Evolutionary conservation across 2,113 vertebrate genomes (phyloP).

Genomic region (Ascaphus truei): DNA sequence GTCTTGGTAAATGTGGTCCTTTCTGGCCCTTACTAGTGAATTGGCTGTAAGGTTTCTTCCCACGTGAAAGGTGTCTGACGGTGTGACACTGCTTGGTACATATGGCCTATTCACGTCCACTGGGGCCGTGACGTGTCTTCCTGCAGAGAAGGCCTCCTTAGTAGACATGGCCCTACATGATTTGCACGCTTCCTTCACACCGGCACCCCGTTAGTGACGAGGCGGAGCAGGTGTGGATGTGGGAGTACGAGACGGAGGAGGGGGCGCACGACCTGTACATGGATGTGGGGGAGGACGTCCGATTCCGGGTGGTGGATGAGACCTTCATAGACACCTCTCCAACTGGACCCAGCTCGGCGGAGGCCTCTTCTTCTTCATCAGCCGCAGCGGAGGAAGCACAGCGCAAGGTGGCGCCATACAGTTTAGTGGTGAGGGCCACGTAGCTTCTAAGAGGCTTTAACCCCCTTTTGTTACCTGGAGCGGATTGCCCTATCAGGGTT

Average conservation of each 20-base stretch:
- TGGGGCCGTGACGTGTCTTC: too few relatives aligned
- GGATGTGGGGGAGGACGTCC: conserved; percentile 93
- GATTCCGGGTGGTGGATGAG: conserved; percentile 89
- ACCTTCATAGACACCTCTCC: conserved; percentile 91
- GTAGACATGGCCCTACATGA: too few relatives aligned
- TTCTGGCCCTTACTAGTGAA: too few relatives aligned
- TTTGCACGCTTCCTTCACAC: conserved; percentile 59
- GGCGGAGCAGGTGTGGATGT: conserved; percentile 94
- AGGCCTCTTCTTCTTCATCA: conserved; percentile 47
- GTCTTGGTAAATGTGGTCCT: too few relatives aligned
- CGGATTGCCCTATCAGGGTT: too few relatives aligned
- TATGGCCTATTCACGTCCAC: too few relatives aligned
- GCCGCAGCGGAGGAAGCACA: conserved; percentile 61
- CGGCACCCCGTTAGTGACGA: conserved; percentile 73
- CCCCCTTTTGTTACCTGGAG: too few relatives aligned
- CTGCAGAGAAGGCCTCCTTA: too few relatives aligned
- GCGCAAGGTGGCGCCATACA: conserved; percentile 90
- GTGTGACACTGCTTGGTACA: too few relatives aligned
- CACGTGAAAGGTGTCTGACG: too few relatives aligned
- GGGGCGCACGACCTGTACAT: conserved; percentile 97
- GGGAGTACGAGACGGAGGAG: conserved; percentile 97
- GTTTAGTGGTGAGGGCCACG: conserved; percentile 75
- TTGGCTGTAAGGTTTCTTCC: too few relatives aligned
- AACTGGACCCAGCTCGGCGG: conserved; percentile 72
- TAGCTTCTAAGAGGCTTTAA: too few relatives aligned